These are phyloP conservation scores for Heterohyrax brucei DNA, from an alignment of 2,797 vertebrate species.

Conservation along the genomic window DNA sequence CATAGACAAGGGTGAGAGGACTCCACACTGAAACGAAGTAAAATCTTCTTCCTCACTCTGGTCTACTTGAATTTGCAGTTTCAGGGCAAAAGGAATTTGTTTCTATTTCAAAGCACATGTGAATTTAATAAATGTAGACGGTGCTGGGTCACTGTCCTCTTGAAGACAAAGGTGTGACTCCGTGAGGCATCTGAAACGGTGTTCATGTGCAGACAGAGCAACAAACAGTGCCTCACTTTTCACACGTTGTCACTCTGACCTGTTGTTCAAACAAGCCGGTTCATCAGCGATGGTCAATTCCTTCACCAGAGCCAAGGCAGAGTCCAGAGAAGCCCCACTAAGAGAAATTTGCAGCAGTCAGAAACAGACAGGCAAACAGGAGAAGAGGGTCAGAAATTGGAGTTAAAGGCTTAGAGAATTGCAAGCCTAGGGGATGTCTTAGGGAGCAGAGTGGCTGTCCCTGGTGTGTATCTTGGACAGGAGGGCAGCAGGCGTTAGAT, in stretches of 20 bases:
- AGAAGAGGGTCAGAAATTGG: not conserved
- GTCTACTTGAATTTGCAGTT: not conserved
- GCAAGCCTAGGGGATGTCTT: not conserved
- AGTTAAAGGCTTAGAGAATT: not conserved
- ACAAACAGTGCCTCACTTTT: not conserved
- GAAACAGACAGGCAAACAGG: not conserved
- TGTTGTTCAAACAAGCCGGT: not conserved
- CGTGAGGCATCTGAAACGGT: not conserved
- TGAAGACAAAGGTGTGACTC: not conserved
- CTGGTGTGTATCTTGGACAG: not conserved
- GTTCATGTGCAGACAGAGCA: not conserved
- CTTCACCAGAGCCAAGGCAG: not conserved
- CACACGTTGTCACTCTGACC: not conserved
- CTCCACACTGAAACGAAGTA: conserved; percentile 44
- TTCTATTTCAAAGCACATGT: not conserved
- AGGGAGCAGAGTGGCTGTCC: not conserved
- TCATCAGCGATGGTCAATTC: not conserved
- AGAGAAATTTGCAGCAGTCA: not conserved
- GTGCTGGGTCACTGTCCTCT: not conserved
- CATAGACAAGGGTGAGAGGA: not conserved
- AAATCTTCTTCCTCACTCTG: conserved; percentile 13
- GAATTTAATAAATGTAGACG: not conserved
- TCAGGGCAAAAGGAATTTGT: not conserved
- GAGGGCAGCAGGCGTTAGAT: not conserved
- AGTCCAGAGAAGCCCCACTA: not conserved